Percentiles rank a stretch among this genome's conserved stretches.
phyloP scores from a whole-genome alignment of 2,113 vertebrate species.

The Etheostoma cragini region DNA sequence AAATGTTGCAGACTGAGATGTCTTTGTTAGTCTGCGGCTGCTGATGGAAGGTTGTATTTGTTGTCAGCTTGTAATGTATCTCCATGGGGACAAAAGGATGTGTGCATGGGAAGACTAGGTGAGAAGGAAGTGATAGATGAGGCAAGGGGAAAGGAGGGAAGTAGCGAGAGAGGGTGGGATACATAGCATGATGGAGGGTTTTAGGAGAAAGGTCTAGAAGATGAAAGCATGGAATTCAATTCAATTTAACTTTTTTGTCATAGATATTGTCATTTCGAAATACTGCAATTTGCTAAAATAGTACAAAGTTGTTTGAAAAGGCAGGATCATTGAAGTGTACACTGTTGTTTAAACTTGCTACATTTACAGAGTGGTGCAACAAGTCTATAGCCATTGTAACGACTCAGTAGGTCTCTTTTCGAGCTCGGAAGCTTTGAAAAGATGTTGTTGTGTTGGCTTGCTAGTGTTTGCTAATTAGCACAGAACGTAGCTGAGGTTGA shows the following conservation, averaged over 20 bases:
- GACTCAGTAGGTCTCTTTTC: not conserved
- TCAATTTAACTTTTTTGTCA: not conserved
- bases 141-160: not conserved
- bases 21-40: conserved; percentile 36
- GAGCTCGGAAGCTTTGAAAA: not conserved
- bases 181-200: conserved; percentile 9
- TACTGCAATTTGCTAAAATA: not conserved
- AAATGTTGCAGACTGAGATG: conserved; percentile 58
- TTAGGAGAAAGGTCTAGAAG: not conserved
- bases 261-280: not conserved
- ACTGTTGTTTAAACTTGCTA: not conserved
- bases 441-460: not conserved
- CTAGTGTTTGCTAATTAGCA: not conserved
- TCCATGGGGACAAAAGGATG: not conserved
- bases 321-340: not conserved
- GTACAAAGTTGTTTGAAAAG: not conserved
- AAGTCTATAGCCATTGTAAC: too few relatives aligned
- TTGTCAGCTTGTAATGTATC: conserved; percentile 37
- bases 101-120: conserved; percentile 19
- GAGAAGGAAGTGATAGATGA: conserved; percentile 44
- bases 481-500: not conserved
- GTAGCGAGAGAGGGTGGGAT: not conserved
- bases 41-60: conserved; percentile 35
- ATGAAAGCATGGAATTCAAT: not conserved
- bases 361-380: not conserved